Conservation (phyloP, 92 coral and sea anemone species). For the Porites divaricata region DNA sequence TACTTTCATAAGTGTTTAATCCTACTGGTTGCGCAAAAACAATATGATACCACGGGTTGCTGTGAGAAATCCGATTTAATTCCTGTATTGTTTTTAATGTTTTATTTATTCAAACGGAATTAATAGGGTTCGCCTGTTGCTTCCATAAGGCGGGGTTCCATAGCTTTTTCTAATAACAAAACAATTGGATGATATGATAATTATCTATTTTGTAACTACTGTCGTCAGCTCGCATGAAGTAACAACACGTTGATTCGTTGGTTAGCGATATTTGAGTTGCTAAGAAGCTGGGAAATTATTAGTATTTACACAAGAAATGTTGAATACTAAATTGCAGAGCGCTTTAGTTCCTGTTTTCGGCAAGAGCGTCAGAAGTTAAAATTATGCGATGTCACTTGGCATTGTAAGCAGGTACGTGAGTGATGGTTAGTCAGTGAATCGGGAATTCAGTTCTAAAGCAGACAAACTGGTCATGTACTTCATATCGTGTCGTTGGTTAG, state of each 20-base stretch:
- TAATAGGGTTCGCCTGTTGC: neutral
- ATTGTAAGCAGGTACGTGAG: no score
- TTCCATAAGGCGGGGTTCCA: conserved; percentile 4
- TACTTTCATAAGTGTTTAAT: neutral
- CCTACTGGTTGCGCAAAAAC: neutral
- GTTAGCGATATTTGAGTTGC: no score
- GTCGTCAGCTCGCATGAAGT: neutral
- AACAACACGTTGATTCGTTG: no score
- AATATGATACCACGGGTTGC: neutral
- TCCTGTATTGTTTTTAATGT: conserved; percentile 3
- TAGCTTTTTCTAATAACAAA: neutral
- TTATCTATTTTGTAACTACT: neutral
- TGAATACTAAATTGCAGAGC: neutral
- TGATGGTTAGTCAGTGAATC: no score
- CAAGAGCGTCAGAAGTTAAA: neutral
- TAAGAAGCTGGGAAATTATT: no score
- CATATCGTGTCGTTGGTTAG: no score
- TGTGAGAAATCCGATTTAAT: neutral
- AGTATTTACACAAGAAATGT: no score
- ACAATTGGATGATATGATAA: conserved; percentile 4
- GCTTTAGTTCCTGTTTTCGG: neutral
- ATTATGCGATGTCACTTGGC: neutral
- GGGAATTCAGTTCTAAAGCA: no score
- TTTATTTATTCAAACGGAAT: neutral
- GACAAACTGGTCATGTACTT: no score